A percentile compares a stretch with the other conserved stretches of the same genome.
Evolutionary conservation across 1,140 invertebrate species (phyloP).

Genomic region (Trichonephila inaurata): DNA sequence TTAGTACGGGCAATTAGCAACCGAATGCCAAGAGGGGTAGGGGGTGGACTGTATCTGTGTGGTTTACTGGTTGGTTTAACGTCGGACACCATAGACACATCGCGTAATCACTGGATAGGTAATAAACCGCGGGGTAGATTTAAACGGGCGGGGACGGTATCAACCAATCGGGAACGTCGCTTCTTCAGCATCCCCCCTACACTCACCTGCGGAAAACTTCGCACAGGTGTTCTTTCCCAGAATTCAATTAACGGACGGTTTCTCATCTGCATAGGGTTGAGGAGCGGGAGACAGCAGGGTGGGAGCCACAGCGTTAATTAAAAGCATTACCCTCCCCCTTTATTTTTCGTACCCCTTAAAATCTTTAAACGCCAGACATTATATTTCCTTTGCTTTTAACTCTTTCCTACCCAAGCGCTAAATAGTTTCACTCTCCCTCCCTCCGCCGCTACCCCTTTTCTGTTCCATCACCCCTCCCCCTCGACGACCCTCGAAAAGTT

Average conservation of each 20-base stretch:
- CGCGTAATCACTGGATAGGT: constrained; percentile 71
- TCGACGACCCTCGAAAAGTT: constrained; percentile 67
- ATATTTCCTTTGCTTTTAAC: constrained; percentile 76
- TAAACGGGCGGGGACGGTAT: constrained; percentile 10
- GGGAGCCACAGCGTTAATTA: constrained; percentile 66
- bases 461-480: constrained; percentile 14
- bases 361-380: constrained; percentile 75
- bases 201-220: constrained; percentile 75
- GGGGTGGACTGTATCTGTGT: background rate
- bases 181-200: constrained; percentile 61
- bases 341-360: constrained; percentile 75
- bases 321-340: constrained; percentile 58
- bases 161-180: constrained; percentile 68
- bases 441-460: background rate
- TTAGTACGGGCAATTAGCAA: constrained; percentile 75
- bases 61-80: constrained; percentile 71
- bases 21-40: background rate
- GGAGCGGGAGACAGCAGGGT: background rate
- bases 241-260: constrained; percentile 75
- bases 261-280: constrained; percentile 68
- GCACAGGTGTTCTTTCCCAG: constrained; percentile 76
- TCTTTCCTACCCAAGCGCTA: constrained; percentile 60
- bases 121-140: constrained; percentile 62
- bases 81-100: constrained; percentile 72
- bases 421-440: constrained; percentile 42